These are phyloP conservation scores for Xiphophorus maculatus DNA, from an alignment of 2,113 vertebrate species.

Conservation along the genomic window DNA sequence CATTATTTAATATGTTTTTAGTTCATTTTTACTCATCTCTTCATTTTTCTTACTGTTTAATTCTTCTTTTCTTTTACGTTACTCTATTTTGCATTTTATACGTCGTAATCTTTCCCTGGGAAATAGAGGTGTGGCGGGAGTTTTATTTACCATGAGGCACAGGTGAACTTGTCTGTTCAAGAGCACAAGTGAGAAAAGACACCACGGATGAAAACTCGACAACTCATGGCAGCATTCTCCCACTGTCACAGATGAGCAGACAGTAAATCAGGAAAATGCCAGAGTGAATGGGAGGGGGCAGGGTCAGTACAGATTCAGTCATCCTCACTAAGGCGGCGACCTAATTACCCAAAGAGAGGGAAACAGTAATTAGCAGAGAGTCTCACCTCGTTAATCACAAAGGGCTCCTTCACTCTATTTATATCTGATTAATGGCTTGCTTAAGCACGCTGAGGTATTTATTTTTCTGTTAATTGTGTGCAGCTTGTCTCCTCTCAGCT, in stretches of 20 bases:
- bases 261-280: constrained; percentile 31
- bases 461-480: constrained; percentile 95
- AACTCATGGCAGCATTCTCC: not conserved
- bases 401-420: constrained; percentile 96
- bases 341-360: constrained; percentile 97
- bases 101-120: too few species aligned
- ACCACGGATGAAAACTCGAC: not conserved
- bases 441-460: constrained; percentile 91
- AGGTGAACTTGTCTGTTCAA: too few species aligned
- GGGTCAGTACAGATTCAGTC: constrained; percentile 89
- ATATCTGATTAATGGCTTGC: constrained; percentile 98
- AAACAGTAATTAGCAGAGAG: constrained; percentile 98
- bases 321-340: constrained; percentile 91
- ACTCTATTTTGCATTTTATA: too few species aligned
- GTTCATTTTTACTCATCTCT: too few species aligned
- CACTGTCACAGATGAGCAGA: constrained; percentile 22
- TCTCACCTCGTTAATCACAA: constrained; percentile 99
- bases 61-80: too few species aligned
- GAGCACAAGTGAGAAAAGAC: too few species aligned
- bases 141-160: too few species aligned
- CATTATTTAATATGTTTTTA: too few species aligned
- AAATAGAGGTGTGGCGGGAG: too few species aligned
- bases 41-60: too few species aligned
- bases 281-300: constrained; percentile 56
- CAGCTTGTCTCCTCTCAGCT: constrained; percentile 82